Evolutionary conservation across 2,113 vertebrate genomes (phyloP).

Genomic region (Thymallus thymallus): DNA sequence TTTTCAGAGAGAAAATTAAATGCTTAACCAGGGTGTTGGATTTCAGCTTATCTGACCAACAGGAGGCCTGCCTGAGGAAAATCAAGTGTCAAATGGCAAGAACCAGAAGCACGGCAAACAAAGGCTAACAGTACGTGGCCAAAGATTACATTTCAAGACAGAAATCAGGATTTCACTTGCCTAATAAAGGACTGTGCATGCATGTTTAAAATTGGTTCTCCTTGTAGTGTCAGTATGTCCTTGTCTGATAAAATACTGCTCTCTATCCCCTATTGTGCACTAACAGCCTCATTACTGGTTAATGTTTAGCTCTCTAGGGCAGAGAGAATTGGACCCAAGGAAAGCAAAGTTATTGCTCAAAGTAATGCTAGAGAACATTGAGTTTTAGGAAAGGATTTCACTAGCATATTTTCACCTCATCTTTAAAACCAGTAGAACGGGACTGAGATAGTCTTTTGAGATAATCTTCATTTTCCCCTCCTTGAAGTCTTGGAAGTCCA

Average conservation of each 20-base stretch:
- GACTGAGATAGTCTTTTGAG: background rate
- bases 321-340: slow-evolving; percentile 17
- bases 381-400: background rate
- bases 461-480: background rate
- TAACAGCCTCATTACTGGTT: slow-evolving; percentile 37
- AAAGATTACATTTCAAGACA: slow-evolving; percentile 5
- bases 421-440: background rate
- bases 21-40: slow-evolving; percentile 62
- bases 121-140: background rate
- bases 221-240: background rate
- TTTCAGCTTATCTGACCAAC: slow-evolving; percentile 50
- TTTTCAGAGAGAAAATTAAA: slow-evolving; percentile 39
- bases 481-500: too few relatives aligned
- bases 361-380: slow-evolving; percentile 2
- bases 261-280: slow-evolving; percentile 23
- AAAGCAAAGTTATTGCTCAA: slow-evolving; percentile 26
- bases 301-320: slow-evolving; percentile 48
- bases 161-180: background rate
- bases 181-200: too few relatives aligned
- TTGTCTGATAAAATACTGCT: slow-evolving; percentile 13
- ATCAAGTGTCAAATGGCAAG: slow-evolving; percentile 9
- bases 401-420: too few relatives aligned
- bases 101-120: background rate
- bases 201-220: background rate
- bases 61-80: slow-evolving; percentile 12